Conservation (phyloP, 2,113 vertebrate genomes). For the Microtus montanus region DNA sequence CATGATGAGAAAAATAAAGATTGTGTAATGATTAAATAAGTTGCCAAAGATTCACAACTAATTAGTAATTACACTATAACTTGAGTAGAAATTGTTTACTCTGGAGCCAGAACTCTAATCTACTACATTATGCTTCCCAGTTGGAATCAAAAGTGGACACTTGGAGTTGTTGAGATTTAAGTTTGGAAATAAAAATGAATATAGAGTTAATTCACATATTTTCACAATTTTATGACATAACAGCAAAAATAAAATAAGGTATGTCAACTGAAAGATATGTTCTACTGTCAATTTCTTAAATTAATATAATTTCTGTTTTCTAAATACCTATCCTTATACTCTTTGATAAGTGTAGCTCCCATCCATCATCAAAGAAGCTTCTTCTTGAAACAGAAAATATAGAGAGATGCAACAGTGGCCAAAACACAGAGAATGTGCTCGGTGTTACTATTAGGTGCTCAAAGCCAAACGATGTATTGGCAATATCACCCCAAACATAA, state of each 20-base stretch:
- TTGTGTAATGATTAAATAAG: conserved; percentile 51
- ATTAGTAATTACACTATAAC: neutral
- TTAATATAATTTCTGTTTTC: neutral
- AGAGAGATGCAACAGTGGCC: neutral
- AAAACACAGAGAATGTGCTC: neutral
- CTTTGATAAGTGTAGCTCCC: neutral
- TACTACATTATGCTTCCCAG: neutral
- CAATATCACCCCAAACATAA: neutral
- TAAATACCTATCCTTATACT: neutral
- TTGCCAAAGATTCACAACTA: neutral
- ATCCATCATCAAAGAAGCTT: neutral
- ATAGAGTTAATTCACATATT: neutral
- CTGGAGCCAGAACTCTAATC: neutral
- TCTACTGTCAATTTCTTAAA: neutral
- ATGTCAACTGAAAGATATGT: neutral
- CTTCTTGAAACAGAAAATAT: neutral
- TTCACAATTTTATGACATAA: neutral
- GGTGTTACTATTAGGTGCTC: neutral
- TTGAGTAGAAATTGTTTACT: conserved; percentile 7
- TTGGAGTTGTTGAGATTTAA: accelerated
- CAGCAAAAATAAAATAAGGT: neutral
- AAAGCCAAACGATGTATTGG: neutral
- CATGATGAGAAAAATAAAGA: conserved; percentile 15
- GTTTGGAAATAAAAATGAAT: neutral
- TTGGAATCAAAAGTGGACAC: neutral